These are phyloP conservation scores for Orthosia cruda DNA, from an alignment of 2,888 invertebrate species.

Conservation along the genomic window DNA sequence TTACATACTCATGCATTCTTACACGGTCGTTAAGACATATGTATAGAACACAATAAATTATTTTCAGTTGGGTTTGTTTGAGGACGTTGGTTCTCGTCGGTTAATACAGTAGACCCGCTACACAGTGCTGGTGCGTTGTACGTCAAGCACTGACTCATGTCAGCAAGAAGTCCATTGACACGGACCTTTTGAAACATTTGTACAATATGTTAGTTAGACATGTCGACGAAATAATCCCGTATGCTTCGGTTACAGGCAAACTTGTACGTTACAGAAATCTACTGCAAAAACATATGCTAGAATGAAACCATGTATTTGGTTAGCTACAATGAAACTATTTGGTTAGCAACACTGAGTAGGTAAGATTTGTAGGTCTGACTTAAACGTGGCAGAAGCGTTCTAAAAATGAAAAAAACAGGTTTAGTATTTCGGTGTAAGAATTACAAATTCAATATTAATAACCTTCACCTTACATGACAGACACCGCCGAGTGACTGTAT, in stretches of 20 bases:
- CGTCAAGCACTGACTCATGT: constrained; percentile 77
- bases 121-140: constrained; percentile 66
- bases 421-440: background rate
- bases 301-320: constrained; percentile 15
- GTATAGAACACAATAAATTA: constrained; percentile 61
- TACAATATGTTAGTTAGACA: constrained; percentile 56
- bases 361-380: constrained; percentile 2
- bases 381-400: constrained; percentile 4
- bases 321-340: constrained; percentile 14
- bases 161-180: constrained; percentile 81
- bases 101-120: constrained; percentile 74
- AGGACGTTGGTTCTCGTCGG: constrained; percentile 52
- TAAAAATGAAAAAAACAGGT: background rate
- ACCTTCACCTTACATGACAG: constrained; percentile 55
- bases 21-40: constrained; percentile 40
- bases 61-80: constrained; percentile 62
- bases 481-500: constrained; percentile 20
- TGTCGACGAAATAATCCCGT: constrained; percentile 69
- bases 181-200: constrained; percentile 70
- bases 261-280: constrained; percentile 26
- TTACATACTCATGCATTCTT: constrained; percentile 58
- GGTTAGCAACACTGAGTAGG: constrained; percentile 1
- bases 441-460: constrained; percentile 9
- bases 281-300: constrained; percentile 16
- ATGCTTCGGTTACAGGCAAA: constrained; percentile 46